phyloP scores from a whole-genome alignment of 2,888 invertebrate genomes.

The Acanthosoma haemorrhoidale region DNA sequence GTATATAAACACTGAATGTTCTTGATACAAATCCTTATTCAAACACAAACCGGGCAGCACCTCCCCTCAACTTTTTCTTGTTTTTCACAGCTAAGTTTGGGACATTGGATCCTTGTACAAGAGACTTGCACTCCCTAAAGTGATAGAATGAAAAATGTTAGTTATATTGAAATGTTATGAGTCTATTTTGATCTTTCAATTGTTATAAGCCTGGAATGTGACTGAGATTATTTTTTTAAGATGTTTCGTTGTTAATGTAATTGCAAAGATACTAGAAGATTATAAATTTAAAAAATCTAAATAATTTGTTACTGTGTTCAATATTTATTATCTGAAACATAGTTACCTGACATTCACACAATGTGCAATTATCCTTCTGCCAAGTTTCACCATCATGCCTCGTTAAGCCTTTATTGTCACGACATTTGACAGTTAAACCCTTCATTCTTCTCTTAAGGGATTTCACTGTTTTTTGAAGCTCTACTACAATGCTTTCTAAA shows the following conservation, averaged over 20 bases:
- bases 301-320: background rate
- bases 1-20: background rate
- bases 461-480: constrained; percentile 52
- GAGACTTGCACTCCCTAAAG: constrained; percentile 48
- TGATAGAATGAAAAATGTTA: background rate
- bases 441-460: constrained; percentile 51
- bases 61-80: constrained; percentile 47
- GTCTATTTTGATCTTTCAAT: background rate
- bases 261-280: background rate
- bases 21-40: background rate
- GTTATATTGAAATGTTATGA: background rate
- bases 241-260: background rate
- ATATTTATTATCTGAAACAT: background rate
- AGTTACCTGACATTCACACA: constrained; percentile 49
- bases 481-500: constrained; percentile 52
- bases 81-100: constrained; percentile 46
- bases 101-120: constrained; percentile 49
- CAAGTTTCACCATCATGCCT: constrained; percentile 50
- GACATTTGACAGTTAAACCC: constrained; percentile 45
- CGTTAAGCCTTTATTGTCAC: constrained; percentile 47
- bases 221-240: background rate
- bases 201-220: background rate
- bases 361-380: constrained; percentile 50
- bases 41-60: constrained; percentile 49
- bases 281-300: background rate